phyloP scores from a whole-genome alignment of 2,797 vertebrate genomes.

The Sebastes paucispinis region DNA sequence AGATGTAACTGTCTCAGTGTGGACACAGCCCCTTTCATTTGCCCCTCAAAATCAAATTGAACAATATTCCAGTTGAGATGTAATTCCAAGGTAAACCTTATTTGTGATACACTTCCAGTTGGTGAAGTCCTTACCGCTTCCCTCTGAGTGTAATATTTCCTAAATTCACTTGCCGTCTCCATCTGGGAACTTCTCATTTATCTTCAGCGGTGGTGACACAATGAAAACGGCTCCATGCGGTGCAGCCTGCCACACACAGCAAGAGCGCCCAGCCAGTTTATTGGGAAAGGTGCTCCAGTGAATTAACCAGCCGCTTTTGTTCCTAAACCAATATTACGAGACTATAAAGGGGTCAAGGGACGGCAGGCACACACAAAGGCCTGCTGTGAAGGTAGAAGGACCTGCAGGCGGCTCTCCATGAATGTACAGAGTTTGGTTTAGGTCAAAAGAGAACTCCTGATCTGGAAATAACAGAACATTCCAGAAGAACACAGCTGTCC shows the following conservation, averaged over 20 bases:
- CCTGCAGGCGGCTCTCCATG: conserved; percentile 66
- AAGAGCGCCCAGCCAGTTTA: conserved; percentile 54
- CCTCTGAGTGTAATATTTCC: conserved; percentile 21
- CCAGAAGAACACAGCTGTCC: conserved; percentile 68
- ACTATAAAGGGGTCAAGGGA: conserved; percentile 70
- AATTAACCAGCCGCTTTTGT: conserved; percentile 69
- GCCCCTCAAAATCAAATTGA: background rate
- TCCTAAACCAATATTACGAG: conserved; percentile 73
- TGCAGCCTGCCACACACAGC: conserved; percentile 57
- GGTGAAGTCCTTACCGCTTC: background rate
- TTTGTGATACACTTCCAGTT: conserved; percentile 32
- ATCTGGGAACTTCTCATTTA: conserved; percentile 57
- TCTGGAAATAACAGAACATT: conserved; percentile 85
- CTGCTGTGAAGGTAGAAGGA: conserved; percentile 58
- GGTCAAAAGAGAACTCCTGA: conserved; percentile 83
- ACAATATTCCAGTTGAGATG: background rate
- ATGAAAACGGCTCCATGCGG: conserved; percentile 65
- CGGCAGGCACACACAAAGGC: conserved; percentile 67
- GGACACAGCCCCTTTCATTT: background rate
- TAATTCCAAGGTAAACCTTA: conserved; percentile 34
- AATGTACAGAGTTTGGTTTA: conserved; percentile 80
- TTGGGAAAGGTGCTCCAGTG: conserved; percentile 73
- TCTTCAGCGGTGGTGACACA: conserved; percentile 60
- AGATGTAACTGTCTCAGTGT: background rate
- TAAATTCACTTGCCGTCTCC: conserved; percentile 26